Conservation (phyloP, 2,113 vertebrate species). For the Carassius gibelio region DNA sequence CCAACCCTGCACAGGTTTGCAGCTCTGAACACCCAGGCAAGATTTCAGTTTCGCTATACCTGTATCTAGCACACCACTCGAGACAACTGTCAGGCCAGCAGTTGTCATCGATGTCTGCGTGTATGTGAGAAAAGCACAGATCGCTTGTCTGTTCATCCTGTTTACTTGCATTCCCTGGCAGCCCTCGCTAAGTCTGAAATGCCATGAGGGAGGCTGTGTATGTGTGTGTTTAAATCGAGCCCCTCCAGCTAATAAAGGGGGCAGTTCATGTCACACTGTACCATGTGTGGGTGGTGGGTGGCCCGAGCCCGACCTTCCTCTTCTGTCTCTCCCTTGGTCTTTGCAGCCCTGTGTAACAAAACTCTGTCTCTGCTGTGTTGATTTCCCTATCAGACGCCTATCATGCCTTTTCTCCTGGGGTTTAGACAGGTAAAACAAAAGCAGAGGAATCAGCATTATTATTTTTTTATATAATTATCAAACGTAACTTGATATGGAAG, state of each 20-base stretch:
- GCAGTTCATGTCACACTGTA: constrained; percentile 30
- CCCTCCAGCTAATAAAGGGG: constrained; percentile 25
- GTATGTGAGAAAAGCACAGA: constrained; percentile 16
- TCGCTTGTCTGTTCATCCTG: constrained; percentile 48
- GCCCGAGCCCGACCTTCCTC: constrained; percentile 37
- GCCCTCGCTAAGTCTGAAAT: constrained; percentile 43
- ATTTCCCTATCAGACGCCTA: constrained; percentile 59
- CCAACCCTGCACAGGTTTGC: neutral
- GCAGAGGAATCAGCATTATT: neutral
- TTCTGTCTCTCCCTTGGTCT: constrained; percentile 27
- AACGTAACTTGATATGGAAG: neutral
- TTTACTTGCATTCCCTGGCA: constrained; percentile 64
- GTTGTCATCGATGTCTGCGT: constrained; percentile 3
- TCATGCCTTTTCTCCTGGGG: constrained; percentile 84
- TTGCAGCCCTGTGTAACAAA: constrained; percentile 16
- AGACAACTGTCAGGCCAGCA: constrained; percentile 27
- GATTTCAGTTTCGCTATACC: neutral
- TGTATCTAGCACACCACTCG: neutral
- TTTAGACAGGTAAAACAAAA: constrained; percentile 80
- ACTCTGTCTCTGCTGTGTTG: constrained; percentile 31
- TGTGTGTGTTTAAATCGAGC: constrained; percentile 46
- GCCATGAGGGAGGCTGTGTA: constrained; percentile 32
- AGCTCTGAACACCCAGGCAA: neutral
- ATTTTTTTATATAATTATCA: neutral
- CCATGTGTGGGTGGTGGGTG: constrained; percentile 43